Percentiles rank a stretch among this genome's conserved stretches.
phyloP scores from a whole-genome alignment of 2,113 vertebrate genomes.

The Camelus bactrianus region DNA sequence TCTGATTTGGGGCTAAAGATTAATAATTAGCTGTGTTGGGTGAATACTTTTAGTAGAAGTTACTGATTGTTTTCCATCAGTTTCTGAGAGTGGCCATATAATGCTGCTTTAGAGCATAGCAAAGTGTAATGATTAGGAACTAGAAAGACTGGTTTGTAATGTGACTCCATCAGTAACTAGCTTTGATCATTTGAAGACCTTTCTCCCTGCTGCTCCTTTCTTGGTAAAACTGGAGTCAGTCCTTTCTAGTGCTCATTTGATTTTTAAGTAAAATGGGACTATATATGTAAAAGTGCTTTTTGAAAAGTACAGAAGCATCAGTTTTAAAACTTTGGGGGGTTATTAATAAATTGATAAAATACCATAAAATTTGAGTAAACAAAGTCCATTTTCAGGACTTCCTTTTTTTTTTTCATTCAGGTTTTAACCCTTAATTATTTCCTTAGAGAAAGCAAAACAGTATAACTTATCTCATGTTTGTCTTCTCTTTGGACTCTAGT shows the following conservation, averaged over 20 bases:
- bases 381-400: not conserved
- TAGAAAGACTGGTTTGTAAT: not conserved
- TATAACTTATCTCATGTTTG: not conserved
- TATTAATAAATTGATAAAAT: slow-evolving; percentile 49
- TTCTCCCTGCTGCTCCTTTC: not conserved
- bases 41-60: slow-evolving; percentile 19
- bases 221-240: not conserved
- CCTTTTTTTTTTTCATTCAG: slow-evolving; percentile 3
- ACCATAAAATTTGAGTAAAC: not conserved
- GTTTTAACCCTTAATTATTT: slow-evolving; percentile 12
- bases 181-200: slow-evolving; percentile 19
- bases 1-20: slow-evolving; percentile 7
- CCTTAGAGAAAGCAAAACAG: not conserved
- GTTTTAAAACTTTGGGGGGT: not conserved
- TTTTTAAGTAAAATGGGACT: slow-evolving; percentile 56
- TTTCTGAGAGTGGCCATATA: not conserved
- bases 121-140: not conserved
- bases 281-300: slow-evolving; percentile 54
- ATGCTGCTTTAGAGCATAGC: not conserved
- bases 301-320: slow-evolving; percentile 21
- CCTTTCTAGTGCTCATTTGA: slow-evolving; percentile 33
- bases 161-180: not conserved
- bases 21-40: not conserved
- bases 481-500: slow-evolving; percentile 3
- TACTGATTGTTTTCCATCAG: not conserved